phyloP scores from a whole-genome alignment of 2,888 invertebrate species.

The Myathropa florea region DNA sequence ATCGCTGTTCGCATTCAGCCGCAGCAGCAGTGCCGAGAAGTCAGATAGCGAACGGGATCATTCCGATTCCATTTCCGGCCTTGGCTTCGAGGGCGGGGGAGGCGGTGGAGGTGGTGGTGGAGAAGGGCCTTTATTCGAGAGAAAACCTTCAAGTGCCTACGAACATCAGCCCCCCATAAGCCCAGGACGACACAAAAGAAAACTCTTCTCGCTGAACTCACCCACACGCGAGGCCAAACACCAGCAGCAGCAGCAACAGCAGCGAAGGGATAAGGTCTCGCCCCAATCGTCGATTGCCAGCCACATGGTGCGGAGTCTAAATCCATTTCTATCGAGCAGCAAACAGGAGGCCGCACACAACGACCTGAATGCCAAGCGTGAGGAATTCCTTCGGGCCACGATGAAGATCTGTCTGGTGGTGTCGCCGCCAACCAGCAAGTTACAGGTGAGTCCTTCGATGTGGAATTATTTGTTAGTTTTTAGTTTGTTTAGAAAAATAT shows the following conservation, averaged over 20 bases:
- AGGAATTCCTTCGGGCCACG: conserved; percentile 87
- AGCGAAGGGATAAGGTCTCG: conserved; percentile 67
- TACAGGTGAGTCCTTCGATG: conserved; percentile 77
- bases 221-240: conserved; percentile 75
- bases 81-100: conserved; percentile 56
- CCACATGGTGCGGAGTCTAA: conserved; percentile 75
- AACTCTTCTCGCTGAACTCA: conserved; percentile 77
- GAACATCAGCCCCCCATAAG: conserved; percentile 72
- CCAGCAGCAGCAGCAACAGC: conserved; percentile 68
- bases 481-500: conserved; percentile 21
- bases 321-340: conserved; percentile 78
- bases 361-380: conserved; percentile 82
- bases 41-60: conserved; percentile 67
- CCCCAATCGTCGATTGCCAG: conserved; percentile 73
- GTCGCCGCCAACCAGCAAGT: conserved; percentile 83
- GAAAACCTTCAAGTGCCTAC: conserved; percentile 67
- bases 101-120: conserved; percentile 5
- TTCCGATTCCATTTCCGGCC: conserved; percentile 74
- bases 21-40: conserved; percentile 62
- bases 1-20: conserved; percentile 55
- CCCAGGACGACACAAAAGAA: conserved; percentile 77
- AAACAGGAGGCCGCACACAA: conserved; percentile 56
- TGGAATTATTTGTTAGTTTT: neutral
- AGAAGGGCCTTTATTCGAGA: neutral
- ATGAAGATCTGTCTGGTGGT: conserved; percentile 89